Base-by-base conservation (phyloP, 2,797 vertebrate genomes). In the Yasuhikotakia modesta region DNA sequence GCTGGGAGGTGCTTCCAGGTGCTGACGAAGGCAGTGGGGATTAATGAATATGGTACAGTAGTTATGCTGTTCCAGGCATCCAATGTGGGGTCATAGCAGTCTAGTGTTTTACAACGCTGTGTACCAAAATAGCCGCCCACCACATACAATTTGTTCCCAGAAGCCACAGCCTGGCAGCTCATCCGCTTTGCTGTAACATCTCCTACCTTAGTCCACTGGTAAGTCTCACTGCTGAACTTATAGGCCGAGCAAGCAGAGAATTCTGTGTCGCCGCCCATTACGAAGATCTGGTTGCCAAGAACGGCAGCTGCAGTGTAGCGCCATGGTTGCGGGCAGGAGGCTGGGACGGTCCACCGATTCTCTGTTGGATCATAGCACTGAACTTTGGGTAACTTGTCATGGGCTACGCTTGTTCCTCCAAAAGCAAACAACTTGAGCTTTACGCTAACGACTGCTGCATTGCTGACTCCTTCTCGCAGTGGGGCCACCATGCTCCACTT, bases 91-190 rank as follows among this genome's bases (percentile, higher is more conserved):
- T 99, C 97, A 0, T 99, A 99, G 90, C 97, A 99, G 93, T 99
- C 97, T 87, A 99, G 76, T 0, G 97, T 99, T 92, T 99, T 99
- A 91, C 97, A 99, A 35, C 97, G 93, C 91, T 99, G 97, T 58
- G 98, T 98, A 85, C 97, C 97, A 48, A 99, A 99, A 93, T 99
- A 99, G 24, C 97, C 97, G n/a, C 97, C 97, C 32, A 99, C 97
- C 60, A 99, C 97, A 0, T 98, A 99, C 71, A 99, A 92, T 87
- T 99, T 99, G 91, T 99, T 99, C 69, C 97, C 97, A 3, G 97
- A 99, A 1, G 97, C 97, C 82, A 99, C 97, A 0, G 97, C 97
- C 1, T 99, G 97, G 89, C 97, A 99, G 92, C 97, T 99, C 97
- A 99, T 99, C 74, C 97, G 90, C 85, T 99, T 99, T 0, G 97